Conservation (phyloP, 2,888 invertebrate genomes). For the Chalcis sispes region DNA sequence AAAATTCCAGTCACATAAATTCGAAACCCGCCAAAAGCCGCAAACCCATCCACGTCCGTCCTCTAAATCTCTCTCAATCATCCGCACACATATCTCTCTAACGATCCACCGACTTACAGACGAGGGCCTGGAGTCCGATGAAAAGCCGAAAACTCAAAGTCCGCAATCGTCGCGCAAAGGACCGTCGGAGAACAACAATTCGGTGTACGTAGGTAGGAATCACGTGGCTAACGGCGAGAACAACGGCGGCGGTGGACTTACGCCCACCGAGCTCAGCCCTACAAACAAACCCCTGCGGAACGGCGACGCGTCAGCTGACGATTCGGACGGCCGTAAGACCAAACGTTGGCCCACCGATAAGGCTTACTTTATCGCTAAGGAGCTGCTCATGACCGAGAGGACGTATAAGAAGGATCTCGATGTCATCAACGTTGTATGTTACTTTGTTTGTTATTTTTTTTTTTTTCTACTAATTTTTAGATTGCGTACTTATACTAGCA, state of each 20-base stretch:
- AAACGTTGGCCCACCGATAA: conserved; percentile 82
- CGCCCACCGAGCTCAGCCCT: conserved; percentile 72
- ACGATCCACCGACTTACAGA: conserved; percentile 52
- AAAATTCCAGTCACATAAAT: too few relatives aligned
- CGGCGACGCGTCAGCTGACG: conserved; percentile 61
- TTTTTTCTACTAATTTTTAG: not conserved
- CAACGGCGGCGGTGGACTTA: conserved; percentile 58
- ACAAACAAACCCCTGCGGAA: conserved; percentile 70
- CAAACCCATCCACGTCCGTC: not conserved
- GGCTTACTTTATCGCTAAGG: conserved; percentile 92
- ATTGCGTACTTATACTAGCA: not conserved
- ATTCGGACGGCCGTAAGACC: conserved; percentile 64
- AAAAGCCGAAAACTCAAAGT: conserved; percentile 50
- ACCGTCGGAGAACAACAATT: conserved; percentile 72
- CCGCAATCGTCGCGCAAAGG: conserved; percentile 40
- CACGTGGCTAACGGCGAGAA: conserved; percentile 40
- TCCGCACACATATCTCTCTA: too few relatives aligned
- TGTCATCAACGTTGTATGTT: conserved; percentile 89
- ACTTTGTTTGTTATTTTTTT: not conserved
- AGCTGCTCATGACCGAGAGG: conserved; percentile 95
- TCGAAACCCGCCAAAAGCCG: too few relatives aligned
- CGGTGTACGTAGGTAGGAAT: conserved; percentile 59
- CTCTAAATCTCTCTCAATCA: too few relatives aligned
- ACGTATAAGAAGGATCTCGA: conserved; percentile 97
- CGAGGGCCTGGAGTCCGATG: conserved; percentile 27